A percentile compares a stretch with the other conserved stretches of the same genome.
Evolutionary conservation across 2,888 invertebrate species (phyloP).

Genomic region (Erebia palarica): DNA sequence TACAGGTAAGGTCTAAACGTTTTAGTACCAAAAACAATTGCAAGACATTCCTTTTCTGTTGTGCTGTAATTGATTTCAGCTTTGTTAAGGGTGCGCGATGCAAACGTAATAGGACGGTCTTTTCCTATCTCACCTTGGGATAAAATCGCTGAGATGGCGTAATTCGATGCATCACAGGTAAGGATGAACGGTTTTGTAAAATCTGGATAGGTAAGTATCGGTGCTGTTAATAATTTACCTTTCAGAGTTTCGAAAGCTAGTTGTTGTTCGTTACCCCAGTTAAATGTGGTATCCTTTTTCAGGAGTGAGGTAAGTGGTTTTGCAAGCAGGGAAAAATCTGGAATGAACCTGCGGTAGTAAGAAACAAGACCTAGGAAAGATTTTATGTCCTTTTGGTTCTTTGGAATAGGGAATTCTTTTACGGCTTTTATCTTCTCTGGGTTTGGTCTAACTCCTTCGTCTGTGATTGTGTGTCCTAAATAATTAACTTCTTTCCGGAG

Average conservation of each 20-base stretch:
- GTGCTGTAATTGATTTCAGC: conserved; percentile 6
- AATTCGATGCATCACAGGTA: conserved; percentile 41
- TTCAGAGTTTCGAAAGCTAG: conserved; percentile 41
- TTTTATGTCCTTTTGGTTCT: conserved; percentile 37
- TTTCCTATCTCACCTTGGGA: conserved; percentile 44
- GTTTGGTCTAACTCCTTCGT: conserved; percentile 46
- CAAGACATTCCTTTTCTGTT: conserved; percentile 11
- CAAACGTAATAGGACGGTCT: conserved; percentile 43
- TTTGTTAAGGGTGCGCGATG: conserved; percentile 42
- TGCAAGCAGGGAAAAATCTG: conserved; percentile 47
- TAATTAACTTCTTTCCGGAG: conserved; percentile 35
- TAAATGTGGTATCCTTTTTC: conserved; percentile 41
- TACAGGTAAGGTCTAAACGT: conserved; percentile 44
- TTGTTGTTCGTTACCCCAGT: conserved; percentile 37
- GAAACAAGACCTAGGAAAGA: conserved; percentile 48
- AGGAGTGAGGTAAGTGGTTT: conserved; percentile 41
- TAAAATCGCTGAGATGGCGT: conserved; percentile 45
- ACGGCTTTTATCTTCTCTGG: conserved; percentile 39
- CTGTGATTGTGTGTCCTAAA: conserved; percentile 46
- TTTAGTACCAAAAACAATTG: conserved; percentile 6
- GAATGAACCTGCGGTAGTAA: conserved; percentile 57
- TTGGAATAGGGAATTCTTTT: conserved; percentile 32
- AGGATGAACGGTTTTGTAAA: conserved; percentile 46
- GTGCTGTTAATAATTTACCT: conserved; percentile 36
- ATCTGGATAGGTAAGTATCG: conserved; percentile 53